Evolutionary conservation across 2,888 invertebrate species (phyloP), one percentile per base, ranked within the genome.

Genomic region (Oxytorus armatus): DNA sequence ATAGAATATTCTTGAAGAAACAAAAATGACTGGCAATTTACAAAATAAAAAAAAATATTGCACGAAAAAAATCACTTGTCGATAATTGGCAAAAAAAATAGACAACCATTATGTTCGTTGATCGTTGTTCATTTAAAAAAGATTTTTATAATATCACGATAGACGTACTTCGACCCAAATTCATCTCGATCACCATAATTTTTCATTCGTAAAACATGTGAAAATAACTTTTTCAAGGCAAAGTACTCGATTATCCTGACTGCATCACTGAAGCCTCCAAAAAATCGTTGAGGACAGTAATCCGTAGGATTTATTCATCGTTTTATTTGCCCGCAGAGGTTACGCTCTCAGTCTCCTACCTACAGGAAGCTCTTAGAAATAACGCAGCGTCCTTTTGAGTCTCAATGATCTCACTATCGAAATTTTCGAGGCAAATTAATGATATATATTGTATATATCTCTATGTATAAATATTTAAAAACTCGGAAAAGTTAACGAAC

Each of bases 331-430:
- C 39, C 51, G 44, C 42, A 76, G 33, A 47, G 53, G n/a, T 66
- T 29, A 61, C 39, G 44, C 59, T 39, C 39, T 76, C 72, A 53
- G 65, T 72, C 70, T 69, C 65, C 16, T 76, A 59, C 57, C 66
- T 68, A 73, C 66, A 68, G 80, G 76, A 80, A 77, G 80, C 76
- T 77, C 76, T 72, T 72, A 66, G 59, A 61, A 77, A 68, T 77
- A 73, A 80, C 61, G 76, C 73, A 68, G 80, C 76, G 68, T 80
- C 39, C 55, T 25, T 57, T 77, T 68, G 68, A 80, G 61, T 77
- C 73, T 59, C 76, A 63, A 21, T 61, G 72, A 77, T 77, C 68
- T 72, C 76, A 33, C 73, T 79, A 79, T 73, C 53, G 47, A 65
- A 80, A 63, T 68, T 39, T 77, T 80, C 53, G 61, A 80, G 76